A percentile compares a stretch with the other conserved stretches of the same genome.
phyloP scores from a whole-genome alignment of 2,113 vertebrate species.

The Syrrhaptes paradoxus region DNA sequence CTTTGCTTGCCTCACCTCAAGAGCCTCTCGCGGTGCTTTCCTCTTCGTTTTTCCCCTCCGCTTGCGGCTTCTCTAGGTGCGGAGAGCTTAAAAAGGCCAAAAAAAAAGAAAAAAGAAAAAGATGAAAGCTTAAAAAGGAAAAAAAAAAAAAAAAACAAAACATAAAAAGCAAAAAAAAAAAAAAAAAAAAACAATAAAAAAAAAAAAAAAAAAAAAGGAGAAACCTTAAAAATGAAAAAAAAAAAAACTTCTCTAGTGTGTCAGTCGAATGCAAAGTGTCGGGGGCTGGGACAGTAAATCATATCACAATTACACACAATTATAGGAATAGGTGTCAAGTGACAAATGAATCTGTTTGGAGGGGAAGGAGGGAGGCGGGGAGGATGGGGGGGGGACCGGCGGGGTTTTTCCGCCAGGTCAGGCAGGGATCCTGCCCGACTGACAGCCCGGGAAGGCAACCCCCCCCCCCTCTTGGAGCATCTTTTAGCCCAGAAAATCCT shows the following conservation, averaged over 20 bases:
- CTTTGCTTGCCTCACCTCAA: neutral
- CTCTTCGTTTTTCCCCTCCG: neutral
- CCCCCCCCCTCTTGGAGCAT: too few relatives aligned
- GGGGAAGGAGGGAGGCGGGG: neutral
- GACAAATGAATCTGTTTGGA: slow-evolving; percentile 18
- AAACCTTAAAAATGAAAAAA: too few relatives aligned
- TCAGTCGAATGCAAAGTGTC: neutral
- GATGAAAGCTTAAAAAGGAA: too few relatives aligned
- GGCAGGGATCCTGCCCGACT: too few relatives aligned
- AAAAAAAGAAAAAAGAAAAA: too few relatives aligned
- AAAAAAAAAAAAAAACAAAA: neutral
- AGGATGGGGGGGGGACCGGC: too few relatives aligned
- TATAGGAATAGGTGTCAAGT: slow-evolving; percentile 49
- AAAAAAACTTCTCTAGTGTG: neutral
- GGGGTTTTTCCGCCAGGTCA: too few relatives aligned
- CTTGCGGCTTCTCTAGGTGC: neutral
- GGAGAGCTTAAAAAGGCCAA: neutral
- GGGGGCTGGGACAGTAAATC: neutral
- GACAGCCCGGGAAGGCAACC: too few relatives aligned
- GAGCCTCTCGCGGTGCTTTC: neutral
- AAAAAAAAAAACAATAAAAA: too few relatives aligned
- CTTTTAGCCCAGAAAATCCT: too few relatives aligned
- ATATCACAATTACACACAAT: slow-evolving; percentile 15
- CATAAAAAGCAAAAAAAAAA: too few relatives aligned
- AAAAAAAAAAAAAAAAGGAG: too few relatives aligned